A percentile compares a stretch with the other conserved stretches of the same genome.
phyloP scores from a whole-genome alignment of 1,140 invertebrate genomes.

The Hestina assimilis region DNA sequence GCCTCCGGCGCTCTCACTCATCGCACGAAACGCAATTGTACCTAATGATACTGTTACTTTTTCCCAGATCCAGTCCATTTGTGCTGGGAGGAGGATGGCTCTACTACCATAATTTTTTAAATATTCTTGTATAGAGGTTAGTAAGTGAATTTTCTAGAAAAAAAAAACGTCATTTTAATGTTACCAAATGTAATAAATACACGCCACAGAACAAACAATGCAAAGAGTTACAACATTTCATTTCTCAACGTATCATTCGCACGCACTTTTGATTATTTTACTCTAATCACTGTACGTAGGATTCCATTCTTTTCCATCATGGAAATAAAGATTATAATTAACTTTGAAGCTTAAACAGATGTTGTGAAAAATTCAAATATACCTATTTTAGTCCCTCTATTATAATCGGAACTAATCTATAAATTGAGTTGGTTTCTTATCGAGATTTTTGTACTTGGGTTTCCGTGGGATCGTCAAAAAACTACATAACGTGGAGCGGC shows the following conservation, averaged over 20 bases:
- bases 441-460: not conserved
- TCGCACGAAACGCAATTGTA: too few species aligned
- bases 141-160: too few species aligned
- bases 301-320: not conserved
- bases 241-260: slow-evolving; percentile 22
- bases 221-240: slow-evolving; percentile 16
- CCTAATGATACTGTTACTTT: too few species aligned
- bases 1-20: too few species aligned
- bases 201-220: slow-evolving; percentile 4
- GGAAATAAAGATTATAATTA: slow-evolving; percentile 7
- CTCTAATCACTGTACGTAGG: not conserved
- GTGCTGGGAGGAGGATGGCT: too few species aligned
- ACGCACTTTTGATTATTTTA: slow-evolving; percentile 20
- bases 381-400: slow-evolving; percentile 2
- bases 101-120: too few species aligned
- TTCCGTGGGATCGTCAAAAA: not conserved
- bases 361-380: not conserved
- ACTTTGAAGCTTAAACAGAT: too few species aligned
- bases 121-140: too few species aligned
- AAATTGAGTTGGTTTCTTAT: not conserved
- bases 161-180: not conserved
- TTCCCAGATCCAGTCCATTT: too few species aligned
- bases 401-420: slow-evolving; percentile 7
- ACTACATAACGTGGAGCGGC: too few species aligned
- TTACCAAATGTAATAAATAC: slow-evolving; percentile 4